Evolutionary conservation across 2,113 vertebrate species (phyloP).

Genomic region (Myiozetetes cayanensis): DNA sequence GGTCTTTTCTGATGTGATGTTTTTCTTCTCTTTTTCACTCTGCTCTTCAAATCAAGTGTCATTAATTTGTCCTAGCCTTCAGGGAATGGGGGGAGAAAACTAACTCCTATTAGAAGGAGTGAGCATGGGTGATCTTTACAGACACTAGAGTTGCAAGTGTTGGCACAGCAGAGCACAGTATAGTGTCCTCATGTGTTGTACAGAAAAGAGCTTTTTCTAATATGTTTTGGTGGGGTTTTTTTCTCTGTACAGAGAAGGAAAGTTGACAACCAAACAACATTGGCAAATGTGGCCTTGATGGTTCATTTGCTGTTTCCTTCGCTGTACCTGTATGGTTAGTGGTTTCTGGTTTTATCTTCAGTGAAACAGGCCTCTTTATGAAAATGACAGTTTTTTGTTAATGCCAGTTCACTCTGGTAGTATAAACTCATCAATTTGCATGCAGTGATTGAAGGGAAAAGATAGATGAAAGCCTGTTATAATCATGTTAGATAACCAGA

Average conservation of each 20-base stretch:
- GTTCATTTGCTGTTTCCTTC: background rate
- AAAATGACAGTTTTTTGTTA: background rate
- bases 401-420: background rate
- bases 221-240: background rate
- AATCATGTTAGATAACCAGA: constrained; percentile 20
- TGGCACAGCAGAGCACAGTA: background rate
- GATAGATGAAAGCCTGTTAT: constrained; percentile 23
- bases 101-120: background rate
- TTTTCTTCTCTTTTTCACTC: background rate
- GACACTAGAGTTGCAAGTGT: background rate
- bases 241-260: background rate
- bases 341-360: background rate
- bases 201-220: background rate
- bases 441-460: constrained; percentile 2
- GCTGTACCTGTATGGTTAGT: background rate
- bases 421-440: constrained; percentile 3
- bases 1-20: background rate
- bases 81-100: background rate
- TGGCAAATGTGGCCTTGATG: background rate
- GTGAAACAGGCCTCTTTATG: background rate
- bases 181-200: background rate
- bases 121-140: constrained; percentile 10
- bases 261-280: background rate
- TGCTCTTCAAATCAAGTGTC: background rate
- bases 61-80: constrained; percentile 34